phyloP scores from a whole-genome alignment of 2,113 vertebrate species.

The Clarias magur region DNA sequence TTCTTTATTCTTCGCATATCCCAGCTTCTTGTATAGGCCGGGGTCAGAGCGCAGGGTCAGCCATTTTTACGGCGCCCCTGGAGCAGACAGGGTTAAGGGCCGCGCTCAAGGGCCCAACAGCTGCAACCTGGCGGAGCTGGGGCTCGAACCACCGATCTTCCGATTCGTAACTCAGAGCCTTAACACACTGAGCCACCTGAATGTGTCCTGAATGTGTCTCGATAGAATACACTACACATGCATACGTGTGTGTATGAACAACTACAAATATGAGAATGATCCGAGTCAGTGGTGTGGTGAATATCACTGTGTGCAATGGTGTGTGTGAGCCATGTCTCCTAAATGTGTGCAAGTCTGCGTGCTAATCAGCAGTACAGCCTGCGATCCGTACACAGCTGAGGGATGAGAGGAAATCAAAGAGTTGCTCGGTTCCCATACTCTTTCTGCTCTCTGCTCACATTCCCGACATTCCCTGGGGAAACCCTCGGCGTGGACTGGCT shows the following conservation, averaged over 20 bases:
- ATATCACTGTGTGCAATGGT: background rate
- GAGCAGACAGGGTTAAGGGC: no score
- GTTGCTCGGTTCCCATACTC: constrained; percentile 43
- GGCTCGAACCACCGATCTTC: no score
- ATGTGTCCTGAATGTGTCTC: background rate
- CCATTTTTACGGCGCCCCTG: no score
- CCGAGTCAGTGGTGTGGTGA: no score
- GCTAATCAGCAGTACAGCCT: background rate
- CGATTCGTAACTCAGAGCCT: no score
- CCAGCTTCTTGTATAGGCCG: no score
- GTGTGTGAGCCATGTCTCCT: no score
- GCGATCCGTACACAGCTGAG: background rate
- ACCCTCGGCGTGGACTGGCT: background rate
- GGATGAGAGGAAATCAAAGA: constrained; percentile 27
- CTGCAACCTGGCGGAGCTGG: no score
- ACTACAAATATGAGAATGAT: background rate
- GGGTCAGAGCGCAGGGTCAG: no score
- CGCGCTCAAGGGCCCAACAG: no score
- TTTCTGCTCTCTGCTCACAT: constrained; percentile 37
- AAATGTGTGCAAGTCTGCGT: background rate
- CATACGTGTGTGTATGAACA: background rate
- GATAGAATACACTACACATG: background rate
- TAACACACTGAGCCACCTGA: no score
- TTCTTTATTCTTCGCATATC: no score
- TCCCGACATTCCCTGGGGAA: constrained; percentile 51